Conservation (phyloP, 2,797 vertebrate genomes). For the Dendrocincla tyrannina region DNA sequence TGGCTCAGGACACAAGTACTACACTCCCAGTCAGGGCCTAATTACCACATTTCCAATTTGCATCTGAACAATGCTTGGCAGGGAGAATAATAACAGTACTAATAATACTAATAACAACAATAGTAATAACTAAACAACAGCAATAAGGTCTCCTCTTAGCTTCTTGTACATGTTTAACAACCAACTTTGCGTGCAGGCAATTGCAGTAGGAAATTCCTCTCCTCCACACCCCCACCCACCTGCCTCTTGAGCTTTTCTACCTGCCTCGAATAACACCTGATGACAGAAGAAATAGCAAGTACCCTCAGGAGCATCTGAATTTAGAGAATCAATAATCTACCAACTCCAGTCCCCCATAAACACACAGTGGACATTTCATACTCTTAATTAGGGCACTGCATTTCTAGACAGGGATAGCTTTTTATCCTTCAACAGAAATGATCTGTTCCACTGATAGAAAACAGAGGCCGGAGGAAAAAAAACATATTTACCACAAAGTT, state of each 20-base stretch:
- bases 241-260: neutral
- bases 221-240: neutral
- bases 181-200: conserved; percentile 32
- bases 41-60: conserved; percentile 84
- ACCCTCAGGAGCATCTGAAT: conserved; percentile 30
- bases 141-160: neutral
- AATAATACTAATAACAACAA: conserved; percentile 46
- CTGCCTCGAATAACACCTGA: conserved; percentile 17
- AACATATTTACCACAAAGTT: conserved; percentile 74
- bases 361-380: neutral
- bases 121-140: conserved; percentile 32
- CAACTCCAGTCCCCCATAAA: neutral
- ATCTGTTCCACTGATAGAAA: conserved; percentile 72
- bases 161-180: conserved; percentile 52
- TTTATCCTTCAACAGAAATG: conserved; percentile 64
- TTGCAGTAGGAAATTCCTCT: conserved; percentile 3
- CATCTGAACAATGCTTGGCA: conserved; percentile 72
- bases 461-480: conserved; percentile 37
- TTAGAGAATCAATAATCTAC: conserved; percentile 25
- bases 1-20: conserved; percentile 81
- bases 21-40: conserved; percentile 79
- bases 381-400: conserved; percentile 60
- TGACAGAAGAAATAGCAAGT: conserved; percentile 33
- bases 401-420: conserved; percentile 63
- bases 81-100: conserved; percentile 37